phyloP scores from a whole-genome alignment of 1,140 invertebrate genomes.

The Calycopis cecrops region DNA sequence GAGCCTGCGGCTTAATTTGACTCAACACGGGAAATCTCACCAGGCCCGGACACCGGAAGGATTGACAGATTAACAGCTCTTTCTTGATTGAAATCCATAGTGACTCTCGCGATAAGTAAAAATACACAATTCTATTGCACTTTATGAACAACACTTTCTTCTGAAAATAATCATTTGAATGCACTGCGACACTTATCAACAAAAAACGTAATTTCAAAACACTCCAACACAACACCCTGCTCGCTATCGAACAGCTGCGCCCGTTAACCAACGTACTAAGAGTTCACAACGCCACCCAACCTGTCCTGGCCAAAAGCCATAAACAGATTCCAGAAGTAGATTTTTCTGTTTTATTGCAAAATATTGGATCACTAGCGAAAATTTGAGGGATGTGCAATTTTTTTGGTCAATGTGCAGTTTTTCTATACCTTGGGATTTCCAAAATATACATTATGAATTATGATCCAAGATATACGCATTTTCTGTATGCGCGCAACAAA shows the following conservation, averaged over 20 bases:
- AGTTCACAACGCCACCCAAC: too few species aligned
- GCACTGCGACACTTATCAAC: slow-evolving; percentile 58
- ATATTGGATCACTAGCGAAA: too few species aligned
- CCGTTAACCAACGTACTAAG: slow-evolving; percentile 23
- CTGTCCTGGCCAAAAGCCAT: too few species aligned
- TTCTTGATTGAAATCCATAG: slow-evolving; percentile 73
- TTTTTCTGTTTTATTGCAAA: too few species aligned
- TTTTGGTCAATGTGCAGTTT: too few species aligned
- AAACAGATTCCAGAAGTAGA: too few species aligned
- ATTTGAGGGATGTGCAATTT: too few species aligned
- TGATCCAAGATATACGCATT: too few species aligned
- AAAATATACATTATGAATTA: too few species aligned
- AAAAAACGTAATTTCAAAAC: slow-evolving; percentile 64
- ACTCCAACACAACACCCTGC: slow-evolving; percentile 58
- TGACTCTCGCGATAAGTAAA: slow-evolving; percentile 54
- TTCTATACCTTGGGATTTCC: too few species aligned
- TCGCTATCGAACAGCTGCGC: slow-evolving; percentile 51
- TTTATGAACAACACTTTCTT: slow-evolving; percentile 63
- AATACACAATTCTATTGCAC: slow-evolving; percentile 52
- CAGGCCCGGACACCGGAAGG: slow-evolving; percentile 6
- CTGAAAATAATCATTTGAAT: slow-evolving; percentile 62
- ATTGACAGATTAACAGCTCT: slow-evolving; percentile 8
- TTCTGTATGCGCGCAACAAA: too few species aligned
- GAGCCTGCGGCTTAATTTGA: slow-evolving; percentile 88
- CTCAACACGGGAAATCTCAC: background rate